Percentiles rank a stretch among this genome's conserved stretches.
phyloP scores from a whole-genome alignment of 2,888 invertebrate genomes.

The Latrodectus hesperus region DNA sequence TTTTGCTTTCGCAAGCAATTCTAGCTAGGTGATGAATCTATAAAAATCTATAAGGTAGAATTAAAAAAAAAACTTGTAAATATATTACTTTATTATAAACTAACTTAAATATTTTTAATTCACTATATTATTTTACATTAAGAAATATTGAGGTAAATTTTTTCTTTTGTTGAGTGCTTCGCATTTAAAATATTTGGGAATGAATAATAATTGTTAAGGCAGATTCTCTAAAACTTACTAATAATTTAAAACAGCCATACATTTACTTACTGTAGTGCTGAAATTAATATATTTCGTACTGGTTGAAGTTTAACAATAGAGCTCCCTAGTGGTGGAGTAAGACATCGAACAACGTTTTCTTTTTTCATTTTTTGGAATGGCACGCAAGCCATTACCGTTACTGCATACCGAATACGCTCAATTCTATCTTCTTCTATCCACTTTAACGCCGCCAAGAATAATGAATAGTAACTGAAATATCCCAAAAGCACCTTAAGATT shows the following conservation, averaged over 20 bases:
- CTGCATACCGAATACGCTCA: not conserved
- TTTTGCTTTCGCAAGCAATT: too few species aligned
- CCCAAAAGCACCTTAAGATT: not conserved
- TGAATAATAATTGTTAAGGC: too few species aligned
- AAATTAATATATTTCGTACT: constrained; percentile 10
- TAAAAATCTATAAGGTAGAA: too few species aligned
- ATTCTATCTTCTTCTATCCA: constrained; percentile 16
- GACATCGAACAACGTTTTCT: constrained; percentile 8
- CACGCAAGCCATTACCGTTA: constrained; percentile 2
- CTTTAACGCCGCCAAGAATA: constrained; percentile 23
- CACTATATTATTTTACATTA: too few species aligned
- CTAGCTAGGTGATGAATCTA: too few species aligned
- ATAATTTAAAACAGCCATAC: not conserved
- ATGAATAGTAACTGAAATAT: constrained; percentile 7
- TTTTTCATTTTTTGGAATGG: constrained; percentile 21
- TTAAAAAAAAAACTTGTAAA: too few species aligned
- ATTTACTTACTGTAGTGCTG: constrained; percentile 14
- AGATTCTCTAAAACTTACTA: too few species aligned
- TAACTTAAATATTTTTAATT: too few species aligned
- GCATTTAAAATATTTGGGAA: too few species aligned
- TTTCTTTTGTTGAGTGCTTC: too few species aligned
- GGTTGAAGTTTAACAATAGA: constrained; percentile 11
- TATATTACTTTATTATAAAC: too few species aligned
- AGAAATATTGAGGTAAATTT: too few species aligned
- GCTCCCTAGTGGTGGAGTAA: not conserved